Percentiles rank a stretch among this genome's conserved stretches.
phyloP scores from a whole-genome alignment of 2,113 vertebrate species.

The Aegypius monachus region DNA sequence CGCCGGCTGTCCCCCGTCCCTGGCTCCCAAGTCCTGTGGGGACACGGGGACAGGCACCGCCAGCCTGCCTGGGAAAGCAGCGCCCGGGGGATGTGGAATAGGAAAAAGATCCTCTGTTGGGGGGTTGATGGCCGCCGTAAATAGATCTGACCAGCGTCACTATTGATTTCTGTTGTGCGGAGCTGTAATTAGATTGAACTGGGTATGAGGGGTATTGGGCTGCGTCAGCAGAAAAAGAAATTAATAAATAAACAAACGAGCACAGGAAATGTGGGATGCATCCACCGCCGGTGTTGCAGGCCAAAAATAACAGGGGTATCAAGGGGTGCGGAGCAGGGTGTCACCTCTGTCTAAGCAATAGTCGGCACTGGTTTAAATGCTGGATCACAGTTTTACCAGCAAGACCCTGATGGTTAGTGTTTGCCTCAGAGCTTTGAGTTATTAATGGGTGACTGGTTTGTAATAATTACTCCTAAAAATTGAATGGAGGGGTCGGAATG shows the following conservation, averaged over 20 bases:
- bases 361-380: rapidly evolving
- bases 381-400: background rate
- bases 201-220: conserved; percentile 70
- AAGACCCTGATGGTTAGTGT: background rate
- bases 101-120: conserved; percentile 77
- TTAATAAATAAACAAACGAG: conserved; percentile 52
- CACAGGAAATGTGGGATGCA: background rate
- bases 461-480: background rate
- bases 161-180: conserved; percentile 82
- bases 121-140: conserved; percentile 80
- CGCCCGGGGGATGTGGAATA: conserved; percentile 55
- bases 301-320: background rate
- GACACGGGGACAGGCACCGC: background rate
- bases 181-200: conserved; percentile 90
- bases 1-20: rapidly evolving
- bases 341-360: background rate
- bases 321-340: background rate
- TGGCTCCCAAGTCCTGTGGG: background rate
- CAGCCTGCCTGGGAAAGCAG: conserved; percentile 1
- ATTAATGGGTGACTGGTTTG: background rate
- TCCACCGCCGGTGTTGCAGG: rapidly evolving
- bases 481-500: background rate
- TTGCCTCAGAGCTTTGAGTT: background rate
- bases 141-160: conserved; percentile 81
- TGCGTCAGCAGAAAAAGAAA: conserved; percentile 78